Evolutionary conservation across 2,888 invertebrate species (phyloP).

Genomic region (Gastracanthus pulcherrimus): DNA sequence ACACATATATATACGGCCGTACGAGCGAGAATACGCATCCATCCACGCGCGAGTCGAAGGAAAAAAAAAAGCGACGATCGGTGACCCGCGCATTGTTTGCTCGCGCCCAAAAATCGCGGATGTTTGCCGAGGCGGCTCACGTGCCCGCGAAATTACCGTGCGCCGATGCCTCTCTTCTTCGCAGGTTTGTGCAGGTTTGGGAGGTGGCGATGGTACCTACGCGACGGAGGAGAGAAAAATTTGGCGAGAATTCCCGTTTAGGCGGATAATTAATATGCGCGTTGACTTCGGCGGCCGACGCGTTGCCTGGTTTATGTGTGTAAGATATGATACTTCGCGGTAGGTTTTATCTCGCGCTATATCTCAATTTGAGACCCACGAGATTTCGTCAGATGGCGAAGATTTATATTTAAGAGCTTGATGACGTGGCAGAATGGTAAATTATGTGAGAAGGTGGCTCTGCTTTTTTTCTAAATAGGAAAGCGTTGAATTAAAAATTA

Average conservation of each 20-base stretch:
- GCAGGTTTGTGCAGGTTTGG: neutral
- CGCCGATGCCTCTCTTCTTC: no score
- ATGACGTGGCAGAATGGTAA: constrained; percentile 23
- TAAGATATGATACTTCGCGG: neutral
- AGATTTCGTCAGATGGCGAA: constrained; percentile 45
- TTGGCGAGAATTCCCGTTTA: constrained; percentile 21
- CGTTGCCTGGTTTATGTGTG: neutral
- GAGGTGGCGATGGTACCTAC: neutral
- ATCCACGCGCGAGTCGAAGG: no score
- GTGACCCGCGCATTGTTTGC: constrained; percentile 31
- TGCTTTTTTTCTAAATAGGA: neutral
- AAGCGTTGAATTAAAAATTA: constrained; percentile 17
- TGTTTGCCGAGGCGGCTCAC: constrained; percentile 39
- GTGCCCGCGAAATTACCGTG: neutral
- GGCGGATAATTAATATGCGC: constrained; percentile 45
- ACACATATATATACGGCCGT: neutral
- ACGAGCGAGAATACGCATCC: neutral
- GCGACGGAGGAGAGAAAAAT: neutral
- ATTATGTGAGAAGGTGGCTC: constrained; percentile 43
- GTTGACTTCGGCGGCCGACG: constrained; percentile 7
- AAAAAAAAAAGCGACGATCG: constrained; percentile 3
- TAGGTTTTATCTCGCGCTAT: constrained; percentile 49
- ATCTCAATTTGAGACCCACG: constrained; percentile 42
- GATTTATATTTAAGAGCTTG: constrained; percentile 54
- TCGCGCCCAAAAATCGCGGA: constrained; percentile 12